These are phyloP conservation scores for Uropetala carovei DNA, from an alignment of 2,888 invertebrate species.

Conservation along the genomic window DNA sequence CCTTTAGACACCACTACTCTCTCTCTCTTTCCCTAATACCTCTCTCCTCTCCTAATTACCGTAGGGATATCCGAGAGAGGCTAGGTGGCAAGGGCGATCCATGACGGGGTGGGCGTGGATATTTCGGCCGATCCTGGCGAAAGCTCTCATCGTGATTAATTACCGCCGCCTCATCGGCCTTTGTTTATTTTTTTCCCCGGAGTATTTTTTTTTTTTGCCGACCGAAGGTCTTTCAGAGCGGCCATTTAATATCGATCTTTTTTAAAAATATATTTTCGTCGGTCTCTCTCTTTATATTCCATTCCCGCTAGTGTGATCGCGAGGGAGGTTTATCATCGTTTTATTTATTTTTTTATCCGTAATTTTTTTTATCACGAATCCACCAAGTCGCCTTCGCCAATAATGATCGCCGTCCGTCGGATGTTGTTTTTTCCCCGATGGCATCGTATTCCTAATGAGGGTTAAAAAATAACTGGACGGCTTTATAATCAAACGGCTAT, in stretches of 20 bases:
- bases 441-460: no score
- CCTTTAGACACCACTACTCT: not conserved
- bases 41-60: conserved; percentile 49
- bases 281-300: no score
- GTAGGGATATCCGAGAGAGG: conserved; percentile 38
- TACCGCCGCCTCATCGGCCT: conserved; percentile 23
- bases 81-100: not conserved
- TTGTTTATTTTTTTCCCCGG: not conserved
- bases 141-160: conserved; percentile 49
- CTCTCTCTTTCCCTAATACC: not conserved
- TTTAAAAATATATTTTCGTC: no score
- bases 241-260: not conserved
- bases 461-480: no score
- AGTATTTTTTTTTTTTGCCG: not conserved
- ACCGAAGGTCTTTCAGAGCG: not conserved
- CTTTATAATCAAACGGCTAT: no score
- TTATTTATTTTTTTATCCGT: no score
- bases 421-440: no score
- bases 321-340: no score
- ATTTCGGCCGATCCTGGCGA: not conserved
- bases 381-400: no score
- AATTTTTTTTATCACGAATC: no score
- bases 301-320: no score
- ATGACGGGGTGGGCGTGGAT: not conserved
- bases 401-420: no score